Evolutionary conservation across 2,888 invertebrate species (phyloP).

Genomic region (Xylota segnis): DNA sequence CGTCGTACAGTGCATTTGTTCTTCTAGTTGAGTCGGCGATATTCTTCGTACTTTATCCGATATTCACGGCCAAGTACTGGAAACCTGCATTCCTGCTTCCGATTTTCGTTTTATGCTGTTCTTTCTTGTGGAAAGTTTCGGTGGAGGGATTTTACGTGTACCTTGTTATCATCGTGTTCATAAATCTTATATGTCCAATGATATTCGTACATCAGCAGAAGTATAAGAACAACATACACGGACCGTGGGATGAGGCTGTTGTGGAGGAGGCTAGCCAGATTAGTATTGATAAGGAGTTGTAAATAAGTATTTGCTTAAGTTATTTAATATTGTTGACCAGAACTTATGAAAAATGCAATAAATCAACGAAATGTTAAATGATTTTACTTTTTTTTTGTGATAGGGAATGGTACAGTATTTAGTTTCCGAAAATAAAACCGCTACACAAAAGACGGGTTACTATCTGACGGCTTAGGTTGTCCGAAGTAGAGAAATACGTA

Average conservation of each 20-base stretch:
- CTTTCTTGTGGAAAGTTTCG: conserved; percentile 87
- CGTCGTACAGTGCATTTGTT: conserved; percentile 94
- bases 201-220: conserved; percentile 91
- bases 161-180: conserved; percentile 86
- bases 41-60: conserved; percentile 95
- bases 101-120: conserved; percentile 85
- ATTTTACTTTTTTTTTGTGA: no score
- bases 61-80: conserved; percentile 88
- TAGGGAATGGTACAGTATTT: no score
- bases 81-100: conserved; percentile 86
- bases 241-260: conserved; percentile 99
- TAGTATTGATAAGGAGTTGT: conserved; percentile 81
- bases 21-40: conserved; percentile 95
- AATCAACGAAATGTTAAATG: neutral
- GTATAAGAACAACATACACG: conserved; percentile 96
- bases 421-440: no score
- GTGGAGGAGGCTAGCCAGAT: conserved; percentile 86
- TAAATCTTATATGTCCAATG: conserved; percentile 90
- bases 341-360: conserved; percentile 1
- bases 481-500: no score
- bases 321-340: neutral
- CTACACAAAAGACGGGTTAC: no score
- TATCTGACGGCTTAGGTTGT: no score
- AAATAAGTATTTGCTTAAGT: conserved; percentile 46
- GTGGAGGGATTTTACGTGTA: conserved; percentile 87